phyloP scores from a whole-genome alignment of 1,140 invertebrate genomes.

The Solenopsis fugax region DNA sequence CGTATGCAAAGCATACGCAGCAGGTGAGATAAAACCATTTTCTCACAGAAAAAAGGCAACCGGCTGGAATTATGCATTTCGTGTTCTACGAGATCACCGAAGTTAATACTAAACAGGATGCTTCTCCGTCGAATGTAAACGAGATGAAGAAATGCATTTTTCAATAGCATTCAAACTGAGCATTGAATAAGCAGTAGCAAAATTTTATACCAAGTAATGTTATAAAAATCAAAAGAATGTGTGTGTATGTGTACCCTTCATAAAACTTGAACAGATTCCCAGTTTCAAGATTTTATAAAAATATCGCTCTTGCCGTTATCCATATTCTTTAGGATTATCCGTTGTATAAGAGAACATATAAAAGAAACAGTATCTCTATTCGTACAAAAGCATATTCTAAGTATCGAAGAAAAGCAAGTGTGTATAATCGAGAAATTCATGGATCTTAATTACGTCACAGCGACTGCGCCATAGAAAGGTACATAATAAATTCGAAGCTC shows the following conservation, averaged over 20 bases:
- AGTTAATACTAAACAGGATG: constrained; percentile 7
- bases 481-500: constrained; percentile 6
- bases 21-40: constrained; percentile 14
- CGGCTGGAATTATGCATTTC: constrained; percentile 18
- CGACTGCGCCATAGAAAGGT: background rate
- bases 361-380: background rate
- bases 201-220: background rate
- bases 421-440: constrained; percentile 5
- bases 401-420: background rate
- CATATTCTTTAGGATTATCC: background rate
- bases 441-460: constrained; percentile 28
- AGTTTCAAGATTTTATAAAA: background rate
- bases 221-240: constrained; percentile 8
- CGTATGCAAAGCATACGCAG: constrained; percentile 3
- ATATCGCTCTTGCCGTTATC: background rate
- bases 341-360: background rate
- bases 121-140: background rate
- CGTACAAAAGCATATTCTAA: background rate
- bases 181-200: background rate
- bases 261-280: background rate
- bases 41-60: background rate
- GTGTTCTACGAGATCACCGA: constrained; percentile 23
- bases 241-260: background rate
- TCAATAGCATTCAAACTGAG: background rate
- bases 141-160: background rate